Base-by-base conservation (phyloP, 2,888 invertebrate genomes). In the Epinotia brunnichana region DNA sequence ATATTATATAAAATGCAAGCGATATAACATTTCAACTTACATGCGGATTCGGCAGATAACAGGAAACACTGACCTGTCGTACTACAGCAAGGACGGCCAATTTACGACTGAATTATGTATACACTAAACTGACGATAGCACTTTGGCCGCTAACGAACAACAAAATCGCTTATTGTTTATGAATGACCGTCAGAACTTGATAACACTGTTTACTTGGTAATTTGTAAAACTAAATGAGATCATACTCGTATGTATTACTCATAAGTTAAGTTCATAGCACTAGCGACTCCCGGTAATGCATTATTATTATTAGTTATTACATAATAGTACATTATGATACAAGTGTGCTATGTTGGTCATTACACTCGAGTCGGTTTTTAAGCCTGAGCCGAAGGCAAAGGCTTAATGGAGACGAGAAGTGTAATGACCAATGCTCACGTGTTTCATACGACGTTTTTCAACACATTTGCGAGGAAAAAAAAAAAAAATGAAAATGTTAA, bases 81-180 rank as follows among this genome's bases (percentile, higher is more conserved):
- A 74, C 69, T 17, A 29, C 21, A 56, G 15, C 56, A 17, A 17
- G 44, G 74, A 74, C 71, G 75, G 73, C 62, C 68, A 62, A 68
- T 48, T 66, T 63, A 72, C 73, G 51, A 76, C 76, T 74, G 61
- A 62, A 64, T 56, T 66, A 63, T 69, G 39, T 44, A 71, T 53
- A 66, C 75, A 76, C 74, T 73, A 72, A 75, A 73, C 61, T 75
- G 74, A 62, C 76, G 76, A 77, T 78, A 77, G 77, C 60, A 41
- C 17, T 60, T 53, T 48, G 35, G 35, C 48, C 35, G 61, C 67
- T 68, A 54, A 62, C 67, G 53, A 54, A 41, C 48, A 57, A 56
- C 62, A 51, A 61, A 56, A 48, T 61, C 54, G 48, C 56, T 51
- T 41, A 68, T 62, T 73, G 68, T 73, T 73, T 72, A 67, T 56